Evolutionary conservation across 2,888 invertebrate genomes (phyloP), one percentile per base, ranked within the genome.

Genomic region (Spodoptera littoralis): DNA sequence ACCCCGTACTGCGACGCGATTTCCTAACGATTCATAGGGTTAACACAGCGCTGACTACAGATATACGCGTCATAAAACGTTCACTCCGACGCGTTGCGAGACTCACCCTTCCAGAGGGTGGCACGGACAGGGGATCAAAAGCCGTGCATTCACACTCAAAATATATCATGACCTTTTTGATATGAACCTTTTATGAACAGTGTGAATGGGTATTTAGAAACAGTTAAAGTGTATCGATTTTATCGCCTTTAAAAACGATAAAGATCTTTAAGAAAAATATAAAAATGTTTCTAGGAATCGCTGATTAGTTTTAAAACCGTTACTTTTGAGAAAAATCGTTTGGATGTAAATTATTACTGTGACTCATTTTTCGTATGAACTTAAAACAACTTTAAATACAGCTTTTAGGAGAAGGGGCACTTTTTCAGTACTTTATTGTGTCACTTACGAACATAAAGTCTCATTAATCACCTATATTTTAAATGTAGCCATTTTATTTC

Each of bases 81-180:
- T 68, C 64, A 66, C 65, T 58, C 70, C 65, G 63, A 58, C 76
- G 73, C 78, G 76, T 65, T 59, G 64, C 51, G 51, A 49, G 50
- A 69, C 70, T 71, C 70, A 63, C 70, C 70, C 68, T 62, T 55
- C 59, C 13, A 13, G 66, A 76, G 57, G 79, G 80, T 54, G 77
- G 60, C 62, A 69, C 60, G 77, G 84, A 81, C 79, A 81, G 77
- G 80, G 85, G 85, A 86, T 85, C 84, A 82, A 82, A 80, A 80
- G 81, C 74, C 77, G 77, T 82, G 81, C 85, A 84, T 84, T 84
- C 82, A 84, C 83, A 84, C 85, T 85, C 79, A 81, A 82, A 84
- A 84, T 72, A 74, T 75, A 81, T 77, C 70, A 76, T 79, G 81
- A 82, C 84, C 83, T 83, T 84, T 84, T 83, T 81, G 70, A 77